Evolutionary conservation across 2,888 invertebrate genomes (phyloP).

Genomic region (Pomacea canaliculata): DNA sequence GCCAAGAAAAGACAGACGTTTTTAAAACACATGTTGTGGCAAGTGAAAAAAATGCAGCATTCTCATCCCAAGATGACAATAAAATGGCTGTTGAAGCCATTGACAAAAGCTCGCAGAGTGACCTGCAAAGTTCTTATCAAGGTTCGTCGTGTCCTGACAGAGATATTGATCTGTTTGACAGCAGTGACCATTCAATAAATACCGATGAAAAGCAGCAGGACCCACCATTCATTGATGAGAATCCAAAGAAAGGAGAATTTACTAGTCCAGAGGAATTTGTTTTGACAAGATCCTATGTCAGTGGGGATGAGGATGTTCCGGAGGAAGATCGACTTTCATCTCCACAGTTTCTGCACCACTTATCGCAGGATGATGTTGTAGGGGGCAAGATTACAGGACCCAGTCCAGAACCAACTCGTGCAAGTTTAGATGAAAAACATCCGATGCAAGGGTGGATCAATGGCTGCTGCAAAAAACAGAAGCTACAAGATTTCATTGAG

Average conservation of each 20-base stretch:
- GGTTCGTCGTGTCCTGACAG: slow-evolving; percentile 43
- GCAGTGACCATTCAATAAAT: background rate
- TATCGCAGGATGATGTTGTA: slow-evolving; percentile 11
- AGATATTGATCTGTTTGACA: slow-evolving; percentile 34
- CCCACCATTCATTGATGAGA: background rate
- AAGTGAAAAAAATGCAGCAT: background rate
- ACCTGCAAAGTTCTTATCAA: slow-evolving; percentile 40
- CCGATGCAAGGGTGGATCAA: too few species aligned
- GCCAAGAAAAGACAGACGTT: slow-evolving; percentile 28
- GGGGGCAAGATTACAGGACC: background rate
- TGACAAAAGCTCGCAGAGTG: slow-evolving; percentile 7
- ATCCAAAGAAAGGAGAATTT: background rate
- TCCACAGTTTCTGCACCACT: background rate
- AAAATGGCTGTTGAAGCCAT: background rate
- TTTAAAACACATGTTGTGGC: background rate
- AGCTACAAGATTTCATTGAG: too few species aligned
- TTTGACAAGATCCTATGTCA: slow-evolving; percentile 29
- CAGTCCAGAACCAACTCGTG: too few species aligned
- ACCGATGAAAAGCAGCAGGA: too few species aligned
- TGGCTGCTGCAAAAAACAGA: too few species aligned
- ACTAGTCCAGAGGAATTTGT: background rate
- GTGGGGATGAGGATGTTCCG: slow-evolving; percentile 29
- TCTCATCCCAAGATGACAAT: slow-evolving; percentile 7
- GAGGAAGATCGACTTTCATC: slow-evolving; percentile 28
- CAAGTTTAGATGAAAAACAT: too few species aligned